A percentile compares a stretch with the other conserved stretches of the same genome.
Evolutionary conservation across 2,888 invertebrate genomes (phyloP).

Genomic region (Parasteatoda lunata): DNA sequence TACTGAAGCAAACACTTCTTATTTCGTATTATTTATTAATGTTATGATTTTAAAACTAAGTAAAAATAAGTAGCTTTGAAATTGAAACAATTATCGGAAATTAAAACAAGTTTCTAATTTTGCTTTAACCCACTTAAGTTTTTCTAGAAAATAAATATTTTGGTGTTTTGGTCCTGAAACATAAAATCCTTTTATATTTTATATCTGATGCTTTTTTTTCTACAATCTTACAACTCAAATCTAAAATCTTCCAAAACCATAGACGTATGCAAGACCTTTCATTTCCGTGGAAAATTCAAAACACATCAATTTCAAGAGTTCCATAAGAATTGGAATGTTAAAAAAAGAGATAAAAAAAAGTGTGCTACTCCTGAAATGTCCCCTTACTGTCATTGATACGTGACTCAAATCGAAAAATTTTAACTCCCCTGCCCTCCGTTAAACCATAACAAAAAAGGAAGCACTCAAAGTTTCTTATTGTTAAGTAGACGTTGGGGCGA

Average conservation of each 20-base stretch:
- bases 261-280: slow-evolving; percentile 25
- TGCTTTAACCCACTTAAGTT: too few relatives aligned
- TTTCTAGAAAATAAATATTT: too few relatives aligned
- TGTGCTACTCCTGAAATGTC: slow-evolving; percentile 35
- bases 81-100: too few relatives aligned
- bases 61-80: too few relatives aligned
- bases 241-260: neutral
- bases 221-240: too few relatives aligned
- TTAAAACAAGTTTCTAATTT: too few relatives aligned
- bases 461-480: slow-evolving; percentile 48
- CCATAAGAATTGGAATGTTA: neutral
- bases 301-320: slow-evolving; percentile 34
- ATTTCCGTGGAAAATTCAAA: slow-evolving; percentile 23
- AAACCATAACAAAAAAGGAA: slow-evolving; percentile 15
- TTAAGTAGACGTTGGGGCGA: slow-evolving; percentile 41
- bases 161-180: too few relatives aligned
- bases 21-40: too few relatives aligned
- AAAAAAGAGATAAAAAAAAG: neutral
- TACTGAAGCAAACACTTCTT: too few relatives aligned
- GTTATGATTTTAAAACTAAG: too few relatives aligned
- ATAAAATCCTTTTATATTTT: too few relatives aligned
- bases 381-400: slow-evolving; percentile 42
- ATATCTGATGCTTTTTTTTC: too few relatives aligned
- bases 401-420: slow-evolving; percentile 48
- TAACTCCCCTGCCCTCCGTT: slow-evolving; percentile 4